Conservation (phyloP, 2,888 invertebrate species). For the Xestia rhomboidea region DNA sequence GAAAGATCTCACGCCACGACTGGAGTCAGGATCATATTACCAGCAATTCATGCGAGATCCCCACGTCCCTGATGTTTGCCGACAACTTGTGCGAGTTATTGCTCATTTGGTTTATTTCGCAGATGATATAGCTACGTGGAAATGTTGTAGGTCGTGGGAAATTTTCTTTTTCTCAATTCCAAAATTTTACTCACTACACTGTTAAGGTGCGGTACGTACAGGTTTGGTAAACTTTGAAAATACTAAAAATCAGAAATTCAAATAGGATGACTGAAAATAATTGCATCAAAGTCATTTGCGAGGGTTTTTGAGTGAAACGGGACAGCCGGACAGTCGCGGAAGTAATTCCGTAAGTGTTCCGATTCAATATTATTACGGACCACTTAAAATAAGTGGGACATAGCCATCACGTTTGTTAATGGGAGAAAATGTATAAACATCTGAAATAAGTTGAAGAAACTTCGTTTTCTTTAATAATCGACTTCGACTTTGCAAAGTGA, state of each 20-base stretch:
- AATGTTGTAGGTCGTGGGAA: background rate
- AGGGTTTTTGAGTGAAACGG: background rate
- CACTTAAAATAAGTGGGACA: constrained; percentile 55
- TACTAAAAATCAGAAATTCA: background rate
- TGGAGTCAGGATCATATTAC: constrained; percentile 48
- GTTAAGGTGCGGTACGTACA: background rate
- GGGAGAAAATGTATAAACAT: constrained; percentile 3
- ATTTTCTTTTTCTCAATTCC: background rate
- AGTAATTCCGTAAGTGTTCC: constrained; percentile 53
- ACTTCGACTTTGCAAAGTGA: background rate
- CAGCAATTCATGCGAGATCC: constrained; percentile 17
- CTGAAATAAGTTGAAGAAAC: background rate
- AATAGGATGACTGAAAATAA: background rate
- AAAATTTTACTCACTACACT: background rate
- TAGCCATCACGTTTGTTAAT: constrained; percentile 26
- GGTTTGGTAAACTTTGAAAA: background rate
- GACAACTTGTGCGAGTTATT: constrained; percentile 35
- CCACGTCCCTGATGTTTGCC: constrained; percentile 22
- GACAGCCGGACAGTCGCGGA: constrained; percentile 29
- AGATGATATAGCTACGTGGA: constrained; percentile 2
- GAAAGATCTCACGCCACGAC: constrained; percentile 28
- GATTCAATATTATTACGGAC: constrained; percentile 31
- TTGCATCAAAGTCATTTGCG: constrained; percentile 21
- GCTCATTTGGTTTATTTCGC: constrained; percentile 28
- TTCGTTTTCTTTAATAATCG: background rate